A percentile compares a stretch with the other conserved stretches of the same genome.
Conservation (phyloP, 1,140 invertebrate genomes). For the Zaprionus taronus region DNA sequence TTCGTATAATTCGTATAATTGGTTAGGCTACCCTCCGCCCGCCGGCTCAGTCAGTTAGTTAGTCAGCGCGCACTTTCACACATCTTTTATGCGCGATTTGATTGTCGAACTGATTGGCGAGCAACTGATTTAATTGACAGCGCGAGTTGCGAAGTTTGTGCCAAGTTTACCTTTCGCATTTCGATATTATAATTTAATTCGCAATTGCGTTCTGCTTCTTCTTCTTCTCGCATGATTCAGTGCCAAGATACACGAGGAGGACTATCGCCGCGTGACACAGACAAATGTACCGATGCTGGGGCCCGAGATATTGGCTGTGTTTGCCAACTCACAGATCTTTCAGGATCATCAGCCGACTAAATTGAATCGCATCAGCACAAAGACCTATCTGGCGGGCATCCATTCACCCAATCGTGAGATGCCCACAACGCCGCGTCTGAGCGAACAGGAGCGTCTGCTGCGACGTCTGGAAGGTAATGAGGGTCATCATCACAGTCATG, state of each 20-base stretch:
- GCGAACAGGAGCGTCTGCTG: slow-evolving; percentile 76
- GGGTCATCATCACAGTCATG: slow-evolving; percentile 49
- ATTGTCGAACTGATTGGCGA: slow-evolving; percentile 34
- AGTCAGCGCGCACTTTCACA: slow-evolving; percentile 8
- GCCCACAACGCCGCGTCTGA: slow-evolving; percentile 71
- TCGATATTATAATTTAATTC: slow-evolving; percentile 1
- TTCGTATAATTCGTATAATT: neutral
- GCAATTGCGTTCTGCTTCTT: neutral
- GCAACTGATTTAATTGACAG: slow-evolving; percentile 38
- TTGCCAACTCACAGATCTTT: slow-evolving; percentile 84
- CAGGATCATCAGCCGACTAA: slow-evolving; percentile 83
- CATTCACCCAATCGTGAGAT: slow-evolving; percentile 74
- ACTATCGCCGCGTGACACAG: slow-evolving; percentile 81
- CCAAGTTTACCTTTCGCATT: neutral
- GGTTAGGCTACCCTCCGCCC: neutral
- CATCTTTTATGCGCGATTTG: slow-evolving; percentile 11
- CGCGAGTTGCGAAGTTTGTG: neutral
- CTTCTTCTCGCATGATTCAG: slow-evolving; percentile 42
- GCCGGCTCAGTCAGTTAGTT: neutral
- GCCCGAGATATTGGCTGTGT: slow-evolving; percentile 81
- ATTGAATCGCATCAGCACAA: slow-evolving; percentile 74
- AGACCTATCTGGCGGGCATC: slow-evolving; percentile 71
- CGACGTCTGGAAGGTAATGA: slow-evolving; percentile 83
- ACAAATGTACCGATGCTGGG: slow-evolving; percentile 82
- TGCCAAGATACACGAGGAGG: slow-evolving; percentile 83